Conservation (phyloP, 2,888 invertebrate species). For the Lucinisca nassula region DNA sequence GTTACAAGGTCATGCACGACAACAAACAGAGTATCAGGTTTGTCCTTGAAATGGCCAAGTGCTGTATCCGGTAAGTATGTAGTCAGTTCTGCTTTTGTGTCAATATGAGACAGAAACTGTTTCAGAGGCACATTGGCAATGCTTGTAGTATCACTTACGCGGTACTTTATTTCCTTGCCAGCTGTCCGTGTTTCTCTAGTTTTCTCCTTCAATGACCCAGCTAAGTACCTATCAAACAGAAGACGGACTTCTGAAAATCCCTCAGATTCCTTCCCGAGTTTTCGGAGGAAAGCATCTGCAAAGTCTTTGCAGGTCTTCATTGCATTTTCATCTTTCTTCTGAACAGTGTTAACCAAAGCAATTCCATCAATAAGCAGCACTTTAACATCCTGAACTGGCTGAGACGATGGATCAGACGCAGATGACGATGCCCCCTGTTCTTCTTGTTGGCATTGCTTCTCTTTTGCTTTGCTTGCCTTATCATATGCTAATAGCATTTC, state of each 20-base stretch:
- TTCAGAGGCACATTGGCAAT: neutral
- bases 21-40: neutral
- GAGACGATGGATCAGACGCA: neutral
- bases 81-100: conserved; percentile 6
- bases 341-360: neutral
- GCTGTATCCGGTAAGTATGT: neutral
- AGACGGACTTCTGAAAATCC: neutral
- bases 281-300: neutral
- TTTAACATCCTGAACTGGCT: neutral
- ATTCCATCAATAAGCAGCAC: neutral
- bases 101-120: neutral
- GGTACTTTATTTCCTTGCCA: neutral
- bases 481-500: neutral
- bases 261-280: neutral
- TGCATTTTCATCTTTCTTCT: neutral
- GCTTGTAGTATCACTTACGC: neutral
- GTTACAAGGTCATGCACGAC: neutral
- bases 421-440: neutral
- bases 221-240: conserved; percentile 1
- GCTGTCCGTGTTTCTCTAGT: neutral
- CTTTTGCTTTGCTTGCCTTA: neutral
- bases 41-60: neutral
- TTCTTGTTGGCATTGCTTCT: neutral
- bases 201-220: neutral
- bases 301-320: conserved; percentile 5